phyloP scores from a whole-genome alignment of 1,140 invertebrate species.

The Bombus impatiens region DNA sequence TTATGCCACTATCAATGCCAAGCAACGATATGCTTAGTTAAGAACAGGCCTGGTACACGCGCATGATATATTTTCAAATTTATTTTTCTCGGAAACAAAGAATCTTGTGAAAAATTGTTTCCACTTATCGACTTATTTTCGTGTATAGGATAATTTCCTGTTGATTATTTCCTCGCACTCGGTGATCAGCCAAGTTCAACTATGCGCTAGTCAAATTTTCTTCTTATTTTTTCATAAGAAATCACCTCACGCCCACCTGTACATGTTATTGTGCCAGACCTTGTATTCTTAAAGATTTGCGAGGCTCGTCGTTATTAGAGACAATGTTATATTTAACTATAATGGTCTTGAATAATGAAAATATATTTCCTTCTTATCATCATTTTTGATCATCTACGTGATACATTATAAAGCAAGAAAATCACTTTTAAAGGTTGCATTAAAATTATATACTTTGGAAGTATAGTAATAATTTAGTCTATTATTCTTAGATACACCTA shows the following conservation, averaged over 20 bases:
- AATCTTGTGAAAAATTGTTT: no score
- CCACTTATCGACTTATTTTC: no score
- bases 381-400: not conserved
- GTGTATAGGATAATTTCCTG: no score
- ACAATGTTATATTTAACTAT: not conserved
- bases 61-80: no score
- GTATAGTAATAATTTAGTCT: not conserved
- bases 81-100: no score
- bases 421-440: not conserved
- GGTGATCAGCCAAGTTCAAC: no score
- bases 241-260: not conserved
- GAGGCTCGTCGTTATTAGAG: not conserved
- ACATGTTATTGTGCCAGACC: not conserved
- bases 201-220: no score
- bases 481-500: conserved; percentile 60
- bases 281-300: not conserved
- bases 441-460: not conserved
- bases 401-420: not conserved
- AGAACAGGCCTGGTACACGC: no score
- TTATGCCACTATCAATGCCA: no score
- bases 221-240: no score
- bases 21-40: no score
- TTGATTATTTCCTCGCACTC: no score
- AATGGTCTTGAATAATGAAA: not conserved
- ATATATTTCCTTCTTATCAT: not conserved